These are phyloP conservation scores for Heliconius sara DNA, from an alignment of 2,888 invertebrate genomes.

Conservation along the genomic window DNA sequence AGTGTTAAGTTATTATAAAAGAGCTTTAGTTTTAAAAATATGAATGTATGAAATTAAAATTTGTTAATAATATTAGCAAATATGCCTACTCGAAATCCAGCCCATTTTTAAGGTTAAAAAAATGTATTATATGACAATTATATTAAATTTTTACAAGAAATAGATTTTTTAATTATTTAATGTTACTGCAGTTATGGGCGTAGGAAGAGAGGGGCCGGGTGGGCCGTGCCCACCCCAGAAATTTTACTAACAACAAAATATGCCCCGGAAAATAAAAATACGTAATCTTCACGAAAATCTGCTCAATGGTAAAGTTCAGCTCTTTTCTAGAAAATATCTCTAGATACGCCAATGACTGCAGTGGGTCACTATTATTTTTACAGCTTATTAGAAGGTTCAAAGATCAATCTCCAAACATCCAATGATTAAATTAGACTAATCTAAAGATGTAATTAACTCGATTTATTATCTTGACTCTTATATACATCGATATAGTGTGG, in stretches of 20 bases:
- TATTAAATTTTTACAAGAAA: constrained; percentile 2
- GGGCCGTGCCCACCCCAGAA: too few relatives aligned
- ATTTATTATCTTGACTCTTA: neutral
- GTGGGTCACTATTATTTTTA: neutral
- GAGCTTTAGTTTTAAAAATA: neutral
- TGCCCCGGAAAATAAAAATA: too few relatives aligned
- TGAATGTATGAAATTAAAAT: neutral
- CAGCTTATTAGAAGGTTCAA: neutral
- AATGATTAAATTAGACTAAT: neutral
- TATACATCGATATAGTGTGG: neutral
- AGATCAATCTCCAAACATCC: neutral
- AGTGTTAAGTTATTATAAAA: neutral
- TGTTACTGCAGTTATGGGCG: too few relatives aligned
- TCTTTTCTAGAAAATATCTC: too few relatives aligned
- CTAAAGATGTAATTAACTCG: neutral
- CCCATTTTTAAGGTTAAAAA: neutral
- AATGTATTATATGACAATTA: constrained; percentile 13
- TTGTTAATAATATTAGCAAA: neutral
- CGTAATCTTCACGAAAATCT: too few relatives aligned
- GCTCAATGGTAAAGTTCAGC: too few relatives aligned
- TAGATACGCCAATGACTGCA: neutral
- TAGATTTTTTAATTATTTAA: neutral
- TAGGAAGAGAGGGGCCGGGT: too few relatives aligned
- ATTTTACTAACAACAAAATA: too few relatives aligned
- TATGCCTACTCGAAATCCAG: neutral